These are phyloP conservation scores for Fratercula arctica DNA, from an alignment of 2,797 vertebrate species.

Conservation along the genomic window DNA sequence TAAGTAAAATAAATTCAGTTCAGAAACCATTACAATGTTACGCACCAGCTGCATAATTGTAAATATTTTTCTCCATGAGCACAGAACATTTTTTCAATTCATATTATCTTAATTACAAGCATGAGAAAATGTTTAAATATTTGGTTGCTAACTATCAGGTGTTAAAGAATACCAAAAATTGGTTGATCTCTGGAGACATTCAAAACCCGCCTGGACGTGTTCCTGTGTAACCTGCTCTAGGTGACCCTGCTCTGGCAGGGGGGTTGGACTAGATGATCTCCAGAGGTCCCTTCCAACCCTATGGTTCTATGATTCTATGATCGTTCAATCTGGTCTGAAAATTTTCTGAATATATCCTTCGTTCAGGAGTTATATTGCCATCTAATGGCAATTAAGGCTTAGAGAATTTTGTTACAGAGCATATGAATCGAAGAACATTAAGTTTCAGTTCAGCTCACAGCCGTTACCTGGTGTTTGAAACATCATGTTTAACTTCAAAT, in stretches of 20 bases:
- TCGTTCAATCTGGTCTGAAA: neutral
- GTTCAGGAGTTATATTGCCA: constrained; percentile 35
- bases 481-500: neutral
- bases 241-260: no score
- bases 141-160: neutral
- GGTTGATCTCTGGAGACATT: neutral
- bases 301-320: no score
- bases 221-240: no score
- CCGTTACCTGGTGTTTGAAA: neutral
- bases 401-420: neutral
- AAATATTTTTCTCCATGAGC: neutral
- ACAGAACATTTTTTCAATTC: neutral
- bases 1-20: neutral
- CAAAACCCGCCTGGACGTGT: no score
- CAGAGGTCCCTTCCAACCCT: no score
- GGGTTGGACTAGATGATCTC: no score
- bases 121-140: neutral
- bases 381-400: constrained; percentile 51
- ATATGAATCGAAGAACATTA: neutral
- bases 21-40: neutral
- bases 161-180: neutral
- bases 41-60: neutral
- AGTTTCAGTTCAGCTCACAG: neutral
- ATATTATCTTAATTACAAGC: neutral
- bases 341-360: neutral